These are phyloP conservation scores for Rhinogobio ventralis DNA, from an alignment of 2,797 vertebrate genomes.

Conservation along the genomic window DNA sequence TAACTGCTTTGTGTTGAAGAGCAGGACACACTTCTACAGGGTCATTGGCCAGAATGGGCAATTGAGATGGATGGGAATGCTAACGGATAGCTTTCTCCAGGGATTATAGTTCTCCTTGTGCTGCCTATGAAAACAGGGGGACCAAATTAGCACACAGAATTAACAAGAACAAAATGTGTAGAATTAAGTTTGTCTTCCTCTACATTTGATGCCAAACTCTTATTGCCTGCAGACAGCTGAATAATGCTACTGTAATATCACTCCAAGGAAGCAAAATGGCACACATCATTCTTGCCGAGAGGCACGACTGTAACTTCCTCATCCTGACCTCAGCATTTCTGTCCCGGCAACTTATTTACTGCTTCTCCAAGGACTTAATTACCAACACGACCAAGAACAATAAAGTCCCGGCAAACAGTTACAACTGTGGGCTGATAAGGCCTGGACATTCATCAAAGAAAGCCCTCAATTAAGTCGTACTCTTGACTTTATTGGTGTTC, in stretches of 20 bases:
- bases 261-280: conserved; percentile 12
- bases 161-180: background rate
- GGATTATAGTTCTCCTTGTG: conserved; percentile 43
- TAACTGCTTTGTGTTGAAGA: background rate
- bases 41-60: conserved; percentile 6
- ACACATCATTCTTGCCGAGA: conserved; percentile 26
- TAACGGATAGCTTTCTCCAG: conserved; percentile 41
- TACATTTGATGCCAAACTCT: background rate
- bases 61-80: conserved; percentile 10
- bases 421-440: conserved; percentile 50
- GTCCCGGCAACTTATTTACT: conserved; percentile 56
- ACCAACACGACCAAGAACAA: conserved; percentile 57
- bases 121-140: background rate
- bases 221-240: background rate
- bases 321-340: conserved; percentile 43
- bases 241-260: background rate
- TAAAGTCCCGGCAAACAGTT: conserved; percentile 59
- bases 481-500: conserved; percentile 55
- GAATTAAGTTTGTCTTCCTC: background rate
- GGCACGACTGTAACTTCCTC: conserved; percentile 7
- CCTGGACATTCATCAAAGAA: conserved; percentile 52
- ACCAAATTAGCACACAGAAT: background rate
- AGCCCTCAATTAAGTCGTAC: conserved; percentile 51
- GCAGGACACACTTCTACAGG: background rate
- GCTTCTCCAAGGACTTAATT: conserved; percentile 59